Evolutionary conservation across 2,888 invertebrate species (phyloP).

Genomic region (Eupeodes luniger): DNA sequence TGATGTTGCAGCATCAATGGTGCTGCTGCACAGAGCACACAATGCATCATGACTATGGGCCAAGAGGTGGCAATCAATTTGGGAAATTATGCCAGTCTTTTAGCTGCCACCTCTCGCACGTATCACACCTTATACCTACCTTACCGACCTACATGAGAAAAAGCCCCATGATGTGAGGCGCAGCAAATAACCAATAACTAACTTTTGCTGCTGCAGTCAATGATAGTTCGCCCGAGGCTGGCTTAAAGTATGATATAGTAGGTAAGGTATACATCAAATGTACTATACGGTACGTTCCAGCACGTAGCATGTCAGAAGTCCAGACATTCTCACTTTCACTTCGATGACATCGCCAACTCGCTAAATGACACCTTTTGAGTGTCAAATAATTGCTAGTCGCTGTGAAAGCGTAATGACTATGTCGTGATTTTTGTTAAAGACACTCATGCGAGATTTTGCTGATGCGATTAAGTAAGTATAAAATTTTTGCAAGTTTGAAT

Average conservation of each 20-base stretch:
- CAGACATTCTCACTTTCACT: constrained; percentile 67
- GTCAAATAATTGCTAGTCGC: constrained; percentile 66
- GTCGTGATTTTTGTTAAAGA: constrained; percentile 62
- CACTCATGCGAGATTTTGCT: constrained; percentile 60
- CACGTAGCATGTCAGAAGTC: constrained; percentile 33
- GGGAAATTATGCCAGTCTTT: constrained; percentile 61
- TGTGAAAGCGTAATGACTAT: constrained; percentile 65
- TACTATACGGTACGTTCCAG: not conserved
- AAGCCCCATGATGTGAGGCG: constrained; percentile 5
- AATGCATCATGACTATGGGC: constrained; percentile 48
- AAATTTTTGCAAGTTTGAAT: constrained; percentile 26
- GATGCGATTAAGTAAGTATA: constrained; percentile 34
- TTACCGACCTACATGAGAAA: not conserved
- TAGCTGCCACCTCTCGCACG: constrained; percentile 51
- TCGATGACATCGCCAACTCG: constrained; percentile 67
- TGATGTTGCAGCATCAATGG: constrained; percentile 47
- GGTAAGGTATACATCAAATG: not conserved
- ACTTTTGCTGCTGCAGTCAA: not conserved
- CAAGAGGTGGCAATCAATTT: constrained; percentile 73
- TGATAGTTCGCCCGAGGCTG: constrained; percentile 46
- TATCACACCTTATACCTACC: not conserved
- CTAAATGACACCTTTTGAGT: constrained; percentile 68
- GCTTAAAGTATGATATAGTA: too few species aligned
- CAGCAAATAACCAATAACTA: constrained; percentile 4
- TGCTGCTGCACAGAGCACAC: not conserved